Evolutionary conservation across 2,797 vertebrate genomes (phyloP).

Genomic region (Intellagama lesueurii): DNA sequence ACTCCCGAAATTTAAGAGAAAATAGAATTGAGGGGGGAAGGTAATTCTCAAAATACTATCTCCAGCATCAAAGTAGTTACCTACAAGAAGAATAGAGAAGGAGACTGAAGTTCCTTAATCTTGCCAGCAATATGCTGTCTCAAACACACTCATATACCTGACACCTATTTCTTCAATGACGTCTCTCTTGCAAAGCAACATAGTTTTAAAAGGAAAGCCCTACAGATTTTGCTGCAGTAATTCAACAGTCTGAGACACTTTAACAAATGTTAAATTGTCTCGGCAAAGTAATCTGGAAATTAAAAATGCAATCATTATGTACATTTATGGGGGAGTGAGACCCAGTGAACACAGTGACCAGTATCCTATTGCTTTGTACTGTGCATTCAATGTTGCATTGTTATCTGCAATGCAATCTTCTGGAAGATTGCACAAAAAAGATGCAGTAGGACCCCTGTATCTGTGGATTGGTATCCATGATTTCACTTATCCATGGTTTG

Average conservation of each 20-base stretch:
- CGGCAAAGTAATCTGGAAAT: conserved; percentile 2
- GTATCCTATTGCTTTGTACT: too few relatives aligned
- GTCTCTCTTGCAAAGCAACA: background rate
- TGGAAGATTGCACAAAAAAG: too few relatives aligned
- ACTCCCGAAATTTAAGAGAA: conserved; percentile 41
- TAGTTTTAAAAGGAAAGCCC: background rate
- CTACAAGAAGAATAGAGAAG: background rate
- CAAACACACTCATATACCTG: background rate
- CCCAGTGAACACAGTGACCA: background rate
- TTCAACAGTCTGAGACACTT: background rate
- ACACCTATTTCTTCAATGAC: background rate
- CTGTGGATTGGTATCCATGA: too few relatives aligned
- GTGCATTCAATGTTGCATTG: too few relatives aligned
- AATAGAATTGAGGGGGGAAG: background rate
- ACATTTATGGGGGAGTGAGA: background rate
- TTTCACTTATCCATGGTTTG: too few relatives aligned
- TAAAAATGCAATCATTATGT: background rate
- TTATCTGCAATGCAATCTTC: too few relatives aligned
- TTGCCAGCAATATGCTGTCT: background rate
- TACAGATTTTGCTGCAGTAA: background rate
- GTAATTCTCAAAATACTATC: background rate
- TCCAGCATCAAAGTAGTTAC: conserved; percentile 2
- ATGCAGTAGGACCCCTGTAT: too few relatives aligned
- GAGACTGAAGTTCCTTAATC: background rate
- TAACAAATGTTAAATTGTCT: conserved; percentile 3